These are phyloP conservation scores for Salvelinus sp. DNA, from an alignment of 2,113 vertebrate species.

Conservation along the genomic window DNA sequence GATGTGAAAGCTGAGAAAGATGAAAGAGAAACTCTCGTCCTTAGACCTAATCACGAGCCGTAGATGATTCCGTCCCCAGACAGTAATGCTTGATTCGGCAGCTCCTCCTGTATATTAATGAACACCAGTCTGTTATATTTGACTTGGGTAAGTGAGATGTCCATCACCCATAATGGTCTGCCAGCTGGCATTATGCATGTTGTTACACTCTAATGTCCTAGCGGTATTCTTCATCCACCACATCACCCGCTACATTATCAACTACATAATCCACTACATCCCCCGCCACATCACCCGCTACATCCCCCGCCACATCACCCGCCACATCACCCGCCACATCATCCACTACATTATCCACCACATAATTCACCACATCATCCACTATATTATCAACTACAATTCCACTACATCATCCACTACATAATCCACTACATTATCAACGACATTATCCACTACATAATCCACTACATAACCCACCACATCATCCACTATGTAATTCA, in stretches of 20 bases:
- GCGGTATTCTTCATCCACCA: constrained; percentile 84
- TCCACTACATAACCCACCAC: too few species aligned
- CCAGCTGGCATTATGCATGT: constrained; percentile 93
- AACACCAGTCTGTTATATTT: constrained; percentile 99
- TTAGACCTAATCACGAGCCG: constrained; percentile 98
- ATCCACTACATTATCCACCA: too few species aligned
- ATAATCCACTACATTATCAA: too few species aligned
- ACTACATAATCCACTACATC: too few species aligned
- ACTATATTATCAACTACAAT: accelerated
- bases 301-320: accelerated
- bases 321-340: accelerated
- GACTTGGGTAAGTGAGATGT: constrained; percentile 99
- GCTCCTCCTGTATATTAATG: constrained; percentile 97
- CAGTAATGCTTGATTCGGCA: constrained; percentile 90
- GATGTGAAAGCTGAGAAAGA: constrained; percentile 94
- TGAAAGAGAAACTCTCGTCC: constrained; percentile 97
- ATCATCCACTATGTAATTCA: too few species aligned
- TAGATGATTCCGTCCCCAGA: constrained; percentile 98
- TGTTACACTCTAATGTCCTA: constrained; percentile 83
- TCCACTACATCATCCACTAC: too few species aligned
- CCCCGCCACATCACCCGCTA: accelerated
- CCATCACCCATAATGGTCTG: constrained; percentile 98
- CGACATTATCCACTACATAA: too few species aligned
- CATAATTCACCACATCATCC: accelerated
- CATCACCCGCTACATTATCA: accelerated